Conservation (phyloP, 2,888 invertebrate species). For the Drosophila peninsularis region DNA sequence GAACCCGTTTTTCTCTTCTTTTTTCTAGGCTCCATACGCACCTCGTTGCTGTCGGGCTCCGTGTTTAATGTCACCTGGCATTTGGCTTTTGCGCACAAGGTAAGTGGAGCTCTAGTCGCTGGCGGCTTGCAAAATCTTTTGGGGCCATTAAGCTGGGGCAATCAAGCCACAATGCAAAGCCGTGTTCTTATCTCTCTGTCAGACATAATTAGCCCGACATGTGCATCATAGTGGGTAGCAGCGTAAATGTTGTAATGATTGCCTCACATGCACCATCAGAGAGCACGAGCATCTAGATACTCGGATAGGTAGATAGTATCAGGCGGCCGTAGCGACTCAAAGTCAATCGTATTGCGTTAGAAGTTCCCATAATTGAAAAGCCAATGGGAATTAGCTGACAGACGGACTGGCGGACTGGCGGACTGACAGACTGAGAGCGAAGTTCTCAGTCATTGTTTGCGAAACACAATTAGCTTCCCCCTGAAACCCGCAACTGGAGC, state of each 20-base stretch:
- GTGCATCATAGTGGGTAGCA: slow-evolving; percentile 42
- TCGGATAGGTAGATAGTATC: slow-evolving; percentile 5
- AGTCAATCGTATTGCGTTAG: slow-evolving; percentile 57
- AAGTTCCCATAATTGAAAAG: slow-evolving; percentile 69
- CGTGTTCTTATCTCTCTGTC: slow-evolving; percentile 51
- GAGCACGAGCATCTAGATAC: slow-evolving; percentile 32
- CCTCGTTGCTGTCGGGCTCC: slow-evolving; percentile 92
- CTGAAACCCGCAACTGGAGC: not conserved
- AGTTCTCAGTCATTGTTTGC: slow-evolving; percentile 76
- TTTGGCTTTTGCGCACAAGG: slow-evolving; percentile 95
- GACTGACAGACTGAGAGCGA: slow-evolving; percentile 28
- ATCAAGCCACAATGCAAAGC: slow-evolving; percentile 49
- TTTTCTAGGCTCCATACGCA: slow-evolving; percentile 90
- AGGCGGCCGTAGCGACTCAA: slow-evolving; percentile 24
- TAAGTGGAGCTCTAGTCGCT: slow-evolving; percentile 85
- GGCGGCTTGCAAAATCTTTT: slow-evolving; percentile 12
- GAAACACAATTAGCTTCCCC: slow-evolving; percentile 7
- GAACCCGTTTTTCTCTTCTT: slow-evolving; percentile 74
- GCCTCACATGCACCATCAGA: slow-evolving; percentile 64
- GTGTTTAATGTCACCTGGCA: slow-evolving; percentile 96
- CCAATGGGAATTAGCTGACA: slow-evolving; percentile 43
- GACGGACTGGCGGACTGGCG: slow-evolving; percentile 32
- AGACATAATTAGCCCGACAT: slow-evolving; percentile 50
- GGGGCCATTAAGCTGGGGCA: slow-evolving; percentile 29
- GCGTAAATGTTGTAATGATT: slow-evolving; percentile 59